These are phyloP conservation scores for Zootoca vivipara DNA, from an alignment of 2,113 vertebrate genomes.

Conservation along the genomic window DNA sequence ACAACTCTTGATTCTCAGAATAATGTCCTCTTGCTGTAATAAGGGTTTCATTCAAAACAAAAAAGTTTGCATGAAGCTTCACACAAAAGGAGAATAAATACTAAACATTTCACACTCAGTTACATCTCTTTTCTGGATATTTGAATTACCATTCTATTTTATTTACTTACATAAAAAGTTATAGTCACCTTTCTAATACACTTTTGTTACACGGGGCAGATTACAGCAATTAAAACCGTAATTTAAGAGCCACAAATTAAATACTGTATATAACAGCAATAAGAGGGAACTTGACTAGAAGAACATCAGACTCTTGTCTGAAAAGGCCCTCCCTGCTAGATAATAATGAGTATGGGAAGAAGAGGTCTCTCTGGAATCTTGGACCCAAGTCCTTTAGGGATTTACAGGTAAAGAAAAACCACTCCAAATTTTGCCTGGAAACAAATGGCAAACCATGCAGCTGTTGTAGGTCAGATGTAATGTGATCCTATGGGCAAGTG, in stretches of 20 bases:
- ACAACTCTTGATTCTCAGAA: neutral
- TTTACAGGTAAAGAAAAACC: neutral
- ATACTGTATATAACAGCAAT: neutral
- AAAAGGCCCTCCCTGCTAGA: neutral
- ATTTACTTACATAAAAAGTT: neutral
- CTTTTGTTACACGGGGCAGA: neutral
- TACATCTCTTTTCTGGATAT: neutral
- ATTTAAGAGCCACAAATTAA: neutral
- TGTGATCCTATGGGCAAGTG: no score
- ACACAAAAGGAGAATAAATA: neutral
- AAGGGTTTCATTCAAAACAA: neutral
- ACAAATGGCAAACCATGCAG: neutral
- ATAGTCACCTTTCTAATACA: neutral
- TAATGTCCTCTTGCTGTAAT: neutral
- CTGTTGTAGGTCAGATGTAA: neutral
- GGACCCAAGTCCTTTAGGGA: neutral
- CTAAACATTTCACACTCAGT: neutral
- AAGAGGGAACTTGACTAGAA: neutral
- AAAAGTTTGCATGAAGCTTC: no score
- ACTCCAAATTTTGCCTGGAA: neutral
- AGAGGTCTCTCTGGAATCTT: neutral
- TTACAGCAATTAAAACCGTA: neutral
- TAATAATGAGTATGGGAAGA: no score
- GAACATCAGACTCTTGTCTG: neutral
- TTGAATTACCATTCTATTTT: neutral